Evolutionary conservation across 2,888 invertebrate species (phyloP), one percentile per base, ranked within the genome.

Genomic region (Conops quadrifasciatus): DNA sequence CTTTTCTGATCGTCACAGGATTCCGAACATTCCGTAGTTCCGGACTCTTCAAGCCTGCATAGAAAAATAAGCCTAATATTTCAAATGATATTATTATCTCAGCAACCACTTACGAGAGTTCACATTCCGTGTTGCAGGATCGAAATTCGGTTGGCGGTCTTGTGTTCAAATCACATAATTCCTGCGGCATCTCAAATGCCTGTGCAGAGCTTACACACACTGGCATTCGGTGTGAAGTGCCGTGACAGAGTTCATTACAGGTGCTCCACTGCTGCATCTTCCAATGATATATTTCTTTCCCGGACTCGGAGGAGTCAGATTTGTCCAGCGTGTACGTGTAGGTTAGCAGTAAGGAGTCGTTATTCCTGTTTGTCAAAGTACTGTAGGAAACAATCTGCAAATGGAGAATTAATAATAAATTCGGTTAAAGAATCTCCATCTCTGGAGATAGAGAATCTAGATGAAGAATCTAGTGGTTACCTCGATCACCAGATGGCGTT

Each of bases 1-100:
- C 87, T 84, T 2, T 94, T 94, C 69, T 78, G 63, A 72, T 87
- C 87, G 1, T 93, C 94, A 82, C 94, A 94, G 49, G 89, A 85
- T 0, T 88, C 88, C 1, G 92, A 92, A 80, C 94, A 94, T 73
- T 91, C 90, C 0, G 90, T 89, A 53, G 81, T 79, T 72, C 81
- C 80, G 5, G 80, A 78, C 2, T 81, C 78, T 73, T 83, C 84
- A 36, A 83, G 75, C 13, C 85, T 85, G 66, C 9, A 56, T 4
- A 21, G 53, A 11, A 43, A 1, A 9, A 56, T n/a, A n/a, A n/a
- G n/a, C n/a, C n/a, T 1, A 15, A 36, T 28, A 71, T 64, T 30
- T 5, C 26, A n/a, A 2, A 28, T 30, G 21, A 11, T 16, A 47
- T 71, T 67, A 71, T n/a, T 51, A 47, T 11, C 24, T 2, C 21